Conservation (phyloP, 1,140 invertebrate species). For the Popillia japonica region DNA sequence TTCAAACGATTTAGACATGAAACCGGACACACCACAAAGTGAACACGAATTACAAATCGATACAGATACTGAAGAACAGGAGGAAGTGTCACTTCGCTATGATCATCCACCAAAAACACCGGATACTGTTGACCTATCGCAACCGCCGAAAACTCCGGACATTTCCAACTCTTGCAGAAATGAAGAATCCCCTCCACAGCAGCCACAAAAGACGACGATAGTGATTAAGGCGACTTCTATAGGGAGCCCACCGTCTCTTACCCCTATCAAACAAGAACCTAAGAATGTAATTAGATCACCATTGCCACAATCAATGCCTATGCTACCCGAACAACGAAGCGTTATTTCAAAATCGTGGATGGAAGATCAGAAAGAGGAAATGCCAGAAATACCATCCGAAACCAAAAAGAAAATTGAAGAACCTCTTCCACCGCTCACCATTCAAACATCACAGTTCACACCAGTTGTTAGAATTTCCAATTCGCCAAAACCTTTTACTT, state of each 20-base stretch:
- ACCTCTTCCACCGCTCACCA: slow-evolving; percentile 1
- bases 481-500: slow-evolving; percentile 19
- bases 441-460: background rate
- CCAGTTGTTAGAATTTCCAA: background rate
- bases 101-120: slow-evolving; percentile 59
- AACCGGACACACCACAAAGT: slow-evolving; percentile 84
- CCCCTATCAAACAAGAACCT: slow-evolving; percentile 51
- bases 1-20: slow-evolving; percentile 76
- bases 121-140: slow-evolving; percentile 62
- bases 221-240: slow-evolving; percentile 43
- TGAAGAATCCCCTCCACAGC: slow-evolving; percentile 45
- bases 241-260: slow-evolving; percentile 56
- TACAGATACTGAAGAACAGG: slow-evolving; percentile 80
- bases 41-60: slow-evolving; percentile 87
- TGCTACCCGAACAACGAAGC: slow-evolving; percentile 46
- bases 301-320: slow-evolving; percentile 36
- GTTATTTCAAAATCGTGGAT: slow-evolving; percentile 65
- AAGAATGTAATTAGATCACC: background rate
- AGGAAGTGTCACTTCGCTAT: slow-evolving; percentile 57
- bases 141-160: slow-evolving; percentile 64
- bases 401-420: slow-evolving; percentile 27
- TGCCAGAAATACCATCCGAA: slow-evolving; percentile 23
- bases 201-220: slow-evolving; percentile 36
- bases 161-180: slow-evolving; percentile 50
- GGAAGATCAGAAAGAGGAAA: slow-evolving; percentile 46